Conservation (phyloP, 1,140 invertebrate species). For the Ceratina calcarata region DNA sequence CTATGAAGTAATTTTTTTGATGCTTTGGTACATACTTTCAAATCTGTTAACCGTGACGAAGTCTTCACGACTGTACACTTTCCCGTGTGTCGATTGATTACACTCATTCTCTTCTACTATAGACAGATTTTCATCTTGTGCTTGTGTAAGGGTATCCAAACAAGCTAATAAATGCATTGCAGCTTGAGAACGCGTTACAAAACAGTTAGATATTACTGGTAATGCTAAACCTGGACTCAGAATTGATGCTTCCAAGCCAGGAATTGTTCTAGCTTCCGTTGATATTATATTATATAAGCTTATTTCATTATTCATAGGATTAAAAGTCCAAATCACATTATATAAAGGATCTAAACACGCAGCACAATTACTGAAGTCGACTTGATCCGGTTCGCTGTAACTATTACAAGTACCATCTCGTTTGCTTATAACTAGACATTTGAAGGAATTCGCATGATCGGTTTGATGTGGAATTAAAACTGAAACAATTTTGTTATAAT, state of each 20-base stretch:
- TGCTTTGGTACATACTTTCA: conserved; percentile 84
- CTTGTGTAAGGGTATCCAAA: conserved; percentile 92
- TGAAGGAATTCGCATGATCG: conserved; percentile 86
- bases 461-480: conserved; percentile 86
- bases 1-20: background rate
- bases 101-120: conserved; percentile 81
- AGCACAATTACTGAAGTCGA: conserved; percentile 87
- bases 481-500: conserved; percentile 75
- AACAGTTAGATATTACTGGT: conserved; percentile 85
- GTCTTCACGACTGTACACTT: conserved; percentile 87
- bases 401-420: conserved; percentile 90
- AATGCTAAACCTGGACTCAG: conserved; percentile 90
- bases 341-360: conserved; percentile 94
- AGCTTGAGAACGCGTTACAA: conserved; percentile 90
- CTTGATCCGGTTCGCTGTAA: conserved; percentile 89
- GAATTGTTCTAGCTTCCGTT: conserved; percentile 81
- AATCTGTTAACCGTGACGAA: conserved; percentile 94
- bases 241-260: conserved; percentile 80
- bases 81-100: conserved; percentile 79
- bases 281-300: conserved; percentile 91
- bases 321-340: conserved; percentile 92
- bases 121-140: conserved; percentile 86
- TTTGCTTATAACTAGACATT: conserved; percentile 92
- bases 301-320: conserved; percentile 86
- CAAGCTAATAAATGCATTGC: conserved; percentile 94